Evolutionary conservation across 2,797 vertebrate genomes (phyloP), one percentile per base, ranked within the genome.

Genomic region (Muscicapa striata): DNA sequence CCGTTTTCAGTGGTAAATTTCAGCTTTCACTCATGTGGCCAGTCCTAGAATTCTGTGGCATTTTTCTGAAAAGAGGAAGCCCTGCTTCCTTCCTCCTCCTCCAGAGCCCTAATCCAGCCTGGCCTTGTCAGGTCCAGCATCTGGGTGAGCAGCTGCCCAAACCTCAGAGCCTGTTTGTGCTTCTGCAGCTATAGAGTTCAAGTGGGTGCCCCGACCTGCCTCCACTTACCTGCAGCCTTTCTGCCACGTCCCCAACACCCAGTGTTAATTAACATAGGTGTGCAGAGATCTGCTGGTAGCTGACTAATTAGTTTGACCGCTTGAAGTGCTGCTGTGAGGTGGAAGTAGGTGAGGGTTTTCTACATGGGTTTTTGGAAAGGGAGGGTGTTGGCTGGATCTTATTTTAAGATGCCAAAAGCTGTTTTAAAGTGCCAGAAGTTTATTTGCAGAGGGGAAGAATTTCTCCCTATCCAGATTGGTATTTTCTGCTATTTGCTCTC

Each of bases 31-130:
- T 80, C 0, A 0, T 34, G 48, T 80, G 40, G 40, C 45, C n/a
- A 59, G 16, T 61, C 49, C 24, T 70, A 68, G 32, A 51, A 43
- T 64, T 83, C 40, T 66, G 67, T 5, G 13, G 24, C 67, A 34
- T 67, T 89, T 22, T 74, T 80, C 64, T 83, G n/a, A 68, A 70
- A 90, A 77, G 79, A 87, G 79, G 61, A 90, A 91, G 38, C 4
- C 17, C 5, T 74, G 11, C 34, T 93, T 87, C 34, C 36, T 85
- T 87, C 68, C 12, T 63, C 67, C 21, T 87, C 4, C 36, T 82
- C 7, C 49, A 54, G 30, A 90, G 6, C 27, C 24, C 32, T 85
- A 27, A 67, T 62, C 43, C 26, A 85, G 14, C 7, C 36, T 52
- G 3, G 6, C 41, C 20, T 75, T 52, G 57, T 68, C 32, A 29